Evolutionary conservation across 2,113 vertebrate genomes (phyloP), one percentile per base, ranked within the genome.

Genomic region (Proteles cristata): DNA sequence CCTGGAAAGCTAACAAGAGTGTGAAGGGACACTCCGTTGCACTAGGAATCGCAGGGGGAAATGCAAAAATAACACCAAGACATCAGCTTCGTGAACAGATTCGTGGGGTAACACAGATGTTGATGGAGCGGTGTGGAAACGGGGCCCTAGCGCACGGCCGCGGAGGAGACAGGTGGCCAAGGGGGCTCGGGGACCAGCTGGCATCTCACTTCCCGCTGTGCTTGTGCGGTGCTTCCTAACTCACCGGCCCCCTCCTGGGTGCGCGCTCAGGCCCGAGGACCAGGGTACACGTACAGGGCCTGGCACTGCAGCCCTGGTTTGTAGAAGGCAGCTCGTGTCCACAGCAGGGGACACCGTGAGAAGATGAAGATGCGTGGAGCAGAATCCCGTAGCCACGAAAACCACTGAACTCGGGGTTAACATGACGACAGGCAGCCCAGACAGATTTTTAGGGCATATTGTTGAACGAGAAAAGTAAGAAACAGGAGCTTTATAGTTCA

Each of bases 361-460:
- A 28, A 19, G 14, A 8, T 0, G 19, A 1, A 43, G 71, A 28
- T 0, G 35, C 33, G 14, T 5, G 7, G 23, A 2, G 14, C 0
- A 6, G 86, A 17, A 5, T 14, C 9, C 5, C 0, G 0, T 4
- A 6, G 12, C 8, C 1, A 10, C 58, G 3, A 6, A 19, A 23
- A 14, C 14, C 39, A 0, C 35, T 0, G 11, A 68, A 1, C 2
- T 16, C 1, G n/a, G 55, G 7, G 71, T 0, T 0, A 2, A 3
- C 39, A 10, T 12, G 26, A 92, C 48, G 4, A 4, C 79, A 9
- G 2, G 61, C 12, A 2, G n/a, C 21, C 0, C 0, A 4, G 91
- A 65, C 92, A 95, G 97, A 92, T 90, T 97, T 94, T 48, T 5
- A 26, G 89, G 97, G 97, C 95, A 92, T 92, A 87, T 94, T 96